These are phyloP conservation scores for Melanerpes aurifrons DNA, from an alignment of 2,113 vertebrate genomes.

Conservation along the genomic window DNA sequence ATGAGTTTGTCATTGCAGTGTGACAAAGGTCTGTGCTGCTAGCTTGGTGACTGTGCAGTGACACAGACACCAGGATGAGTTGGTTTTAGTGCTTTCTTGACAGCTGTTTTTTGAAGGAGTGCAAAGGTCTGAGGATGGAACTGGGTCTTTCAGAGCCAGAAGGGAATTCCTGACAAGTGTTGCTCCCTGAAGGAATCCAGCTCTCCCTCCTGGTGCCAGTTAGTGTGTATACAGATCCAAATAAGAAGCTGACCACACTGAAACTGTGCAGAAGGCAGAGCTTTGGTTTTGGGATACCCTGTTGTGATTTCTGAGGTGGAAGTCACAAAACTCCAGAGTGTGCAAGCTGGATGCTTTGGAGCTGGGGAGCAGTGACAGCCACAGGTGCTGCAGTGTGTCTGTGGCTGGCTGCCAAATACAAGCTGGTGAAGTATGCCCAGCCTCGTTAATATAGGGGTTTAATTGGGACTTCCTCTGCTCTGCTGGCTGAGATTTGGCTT, in stretches of 20 bases:
- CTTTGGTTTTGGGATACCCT: not conserved
- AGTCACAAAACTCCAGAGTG: not conserved
- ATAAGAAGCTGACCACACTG: not conserved
- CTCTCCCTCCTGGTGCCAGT: not conserved
- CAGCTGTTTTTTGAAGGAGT: not conserved
- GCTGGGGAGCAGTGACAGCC: not conserved
- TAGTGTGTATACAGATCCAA: not conserved
- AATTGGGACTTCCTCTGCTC: not conserved
- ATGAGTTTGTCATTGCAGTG: not conserved
- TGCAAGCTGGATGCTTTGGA: not conserved
- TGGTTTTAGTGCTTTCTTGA: not conserved
- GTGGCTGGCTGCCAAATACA: not conserved
- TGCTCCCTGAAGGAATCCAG: not conserved
- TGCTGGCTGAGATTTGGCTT: not conserved
- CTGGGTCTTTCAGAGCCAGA: not conserved
- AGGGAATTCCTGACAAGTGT: not conserved
- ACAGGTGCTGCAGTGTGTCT: not conserved
- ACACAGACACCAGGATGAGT: not conserved
- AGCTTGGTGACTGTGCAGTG: not conserved
- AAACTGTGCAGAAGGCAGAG: not conserved
- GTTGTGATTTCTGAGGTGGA: not conserved
- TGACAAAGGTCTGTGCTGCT: not conserved
- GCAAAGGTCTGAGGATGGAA: not conserved
- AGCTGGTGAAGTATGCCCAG: not conserved
- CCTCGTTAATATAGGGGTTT: not conserved